Base-by-base conservation (phyloP, 2,797 vertebrate genomes). In the Vireo griseus region DNA sequence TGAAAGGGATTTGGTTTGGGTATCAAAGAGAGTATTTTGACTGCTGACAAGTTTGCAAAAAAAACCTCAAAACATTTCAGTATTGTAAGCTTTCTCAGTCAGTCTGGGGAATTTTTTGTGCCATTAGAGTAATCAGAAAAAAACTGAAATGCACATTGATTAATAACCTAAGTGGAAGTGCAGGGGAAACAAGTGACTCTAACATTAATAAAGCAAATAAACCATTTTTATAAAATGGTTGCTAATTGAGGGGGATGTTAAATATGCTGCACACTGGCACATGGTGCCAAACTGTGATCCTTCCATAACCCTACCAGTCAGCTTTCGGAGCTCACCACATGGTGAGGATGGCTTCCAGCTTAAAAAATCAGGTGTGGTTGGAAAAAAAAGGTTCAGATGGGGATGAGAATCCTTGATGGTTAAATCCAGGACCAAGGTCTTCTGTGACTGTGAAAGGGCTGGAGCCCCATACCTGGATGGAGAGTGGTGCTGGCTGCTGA, bases 121-220 rank as follows among this genome's bases (percentile, higher is more conserved):
- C 76, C 66, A 19, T 91, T 88, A 90, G 61, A 92, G 68, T 92
- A 88, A 92, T 92, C 62, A 28, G 54, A 78, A 66, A 88, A 94
- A 68, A 91, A 24, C 24, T 84, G 51, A 90, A 96, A 94, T 1
- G 6, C 58, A 22, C 37, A 3, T 39, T 96, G 92, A 96, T 95
- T 96, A 92, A 96, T 94, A 92, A 86, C 89, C 62, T n/a, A 78
- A 81, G 79, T 93, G 87, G 86, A 88, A 89, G 78, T 19, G 0
- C 24, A 2, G 54, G 86, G 87, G 81, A 94, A 95, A 83, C 81
- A 92, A 96, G 87, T 88, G 82, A 66, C 85, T 95, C 94, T 93
- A 92, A 84, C 52, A 42, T 91, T 96, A 93, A 97, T 92, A 96
- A 94, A 76, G 82, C 82, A 96, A 96, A 96, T 92, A 97, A 92